Percentiles rank a stretch among this genome's conserved stretches.
These are phyloP conservation scores for Caenorhabditis sp. DNA, from an alignment of 2,888 invertebrate genomes.

Conservation along the genomic window DNA sequence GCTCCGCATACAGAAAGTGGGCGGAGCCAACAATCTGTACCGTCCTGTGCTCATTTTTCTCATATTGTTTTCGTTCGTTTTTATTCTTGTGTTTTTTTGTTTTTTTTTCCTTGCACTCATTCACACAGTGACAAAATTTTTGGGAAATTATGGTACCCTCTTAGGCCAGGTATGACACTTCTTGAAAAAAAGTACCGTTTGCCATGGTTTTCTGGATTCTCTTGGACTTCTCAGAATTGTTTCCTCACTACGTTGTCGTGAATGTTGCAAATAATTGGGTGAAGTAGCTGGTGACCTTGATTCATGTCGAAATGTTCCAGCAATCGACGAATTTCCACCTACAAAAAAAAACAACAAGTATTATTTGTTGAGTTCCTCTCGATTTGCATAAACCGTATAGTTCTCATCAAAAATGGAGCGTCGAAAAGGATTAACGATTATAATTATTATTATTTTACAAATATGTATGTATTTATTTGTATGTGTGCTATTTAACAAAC, in stretches of 20 bases:
- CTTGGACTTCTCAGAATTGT: slow-evolving; percentile 45
- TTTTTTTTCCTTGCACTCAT: no score
- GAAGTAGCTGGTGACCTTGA: slow-evolving; percentile 50
- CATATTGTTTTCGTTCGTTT: no score
- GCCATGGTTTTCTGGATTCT: slow-evolving; percentile 51
- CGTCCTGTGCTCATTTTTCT: no score
- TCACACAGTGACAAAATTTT: no score
- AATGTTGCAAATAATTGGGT: slow-evolving; percentile 49
- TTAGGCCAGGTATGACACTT: no score
- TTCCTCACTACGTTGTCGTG: slow-evolving; percentile 46
- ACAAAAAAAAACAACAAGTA: not conserved
- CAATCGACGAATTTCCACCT: slow-evolving; percentile 42
- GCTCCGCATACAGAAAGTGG: no score
- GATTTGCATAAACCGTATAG: not conserved
- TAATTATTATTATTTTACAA: slow-evolving; percentile 3
- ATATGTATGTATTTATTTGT: slow-evolving; percentile 15
- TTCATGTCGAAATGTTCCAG: slow-evolving; percentile 41
- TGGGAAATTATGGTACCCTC: no score
- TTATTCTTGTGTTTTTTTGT: no score
- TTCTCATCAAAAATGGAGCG: not conserved
- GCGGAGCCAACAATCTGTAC: no score
- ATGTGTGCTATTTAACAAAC: slow-evolving; percentile 14
- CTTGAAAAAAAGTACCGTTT: slow-evolving; percentile 28
- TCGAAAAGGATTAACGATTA: not conserved
- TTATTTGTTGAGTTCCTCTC: not conserved